Conservation (phyloP, 2,797 vertebrate species). For the Chelonia mydas region DNA sequence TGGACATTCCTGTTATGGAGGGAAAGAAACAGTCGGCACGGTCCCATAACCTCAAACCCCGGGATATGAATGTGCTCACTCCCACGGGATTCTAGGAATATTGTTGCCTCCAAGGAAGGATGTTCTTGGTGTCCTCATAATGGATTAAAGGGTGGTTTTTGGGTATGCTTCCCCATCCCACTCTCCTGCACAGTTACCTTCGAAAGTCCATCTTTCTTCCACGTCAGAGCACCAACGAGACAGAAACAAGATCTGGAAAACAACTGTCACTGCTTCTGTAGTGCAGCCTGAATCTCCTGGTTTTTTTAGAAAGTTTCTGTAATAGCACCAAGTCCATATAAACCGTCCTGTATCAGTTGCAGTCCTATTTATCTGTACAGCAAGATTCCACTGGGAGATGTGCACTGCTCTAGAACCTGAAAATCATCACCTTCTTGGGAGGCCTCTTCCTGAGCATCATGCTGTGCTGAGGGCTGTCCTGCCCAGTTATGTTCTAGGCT, state of each 20-base stretch:
- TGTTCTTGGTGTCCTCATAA: conserved; percentile 20
- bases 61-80: conserved; percentile 94
- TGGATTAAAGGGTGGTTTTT: background rate
- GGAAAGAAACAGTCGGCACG: conserved; percentile 82
- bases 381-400: background rate
- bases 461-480: background rate
- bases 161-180: background rate
- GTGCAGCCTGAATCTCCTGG: background rate
- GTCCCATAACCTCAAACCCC: conserved; percentile 90
- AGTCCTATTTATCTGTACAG: background rate
- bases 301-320: background rate
- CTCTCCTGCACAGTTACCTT: conserved; percentile 57
- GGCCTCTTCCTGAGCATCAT: background rate
- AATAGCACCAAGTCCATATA: background rate
- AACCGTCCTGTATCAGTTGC: background rate
- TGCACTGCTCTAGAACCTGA: background rate
- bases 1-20: conserved; percentile 89
- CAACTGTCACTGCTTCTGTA: conserved; percentile 2
- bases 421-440: background rate
- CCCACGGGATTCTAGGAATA: conserved; percentile 92
- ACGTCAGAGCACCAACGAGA: background rate
- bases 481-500: background rate
- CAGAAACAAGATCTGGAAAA: background rate
- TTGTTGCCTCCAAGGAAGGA: background rate
- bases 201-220: conserved; percentile 30